These are phyloP conservation scores for Lates japonicus DNA, from an alignment of 2,797 vertebrate species.

Conservation along the genomic window DNA sequence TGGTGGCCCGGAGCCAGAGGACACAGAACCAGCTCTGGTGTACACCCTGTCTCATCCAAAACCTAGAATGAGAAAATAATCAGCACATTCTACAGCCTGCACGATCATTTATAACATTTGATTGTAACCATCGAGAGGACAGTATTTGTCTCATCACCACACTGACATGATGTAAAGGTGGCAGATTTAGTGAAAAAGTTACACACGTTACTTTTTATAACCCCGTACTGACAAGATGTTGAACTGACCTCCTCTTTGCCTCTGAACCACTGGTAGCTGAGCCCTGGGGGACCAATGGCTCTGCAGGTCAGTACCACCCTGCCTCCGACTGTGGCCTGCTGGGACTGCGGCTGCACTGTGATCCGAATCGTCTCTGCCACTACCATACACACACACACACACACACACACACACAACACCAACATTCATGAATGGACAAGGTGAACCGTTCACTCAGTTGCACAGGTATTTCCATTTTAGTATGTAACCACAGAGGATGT, in stretches of 20 bases:
- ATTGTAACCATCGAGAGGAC: not conserved
- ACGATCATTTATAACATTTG: not conserved
- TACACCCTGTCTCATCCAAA: conserved; percentile 70
- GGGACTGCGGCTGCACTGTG: conserved; percentile 84
- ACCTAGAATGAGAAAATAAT: conserved; percentile 76
- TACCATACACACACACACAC: conserved; percentile 30
- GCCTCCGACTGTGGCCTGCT: conserved; percentile 72
- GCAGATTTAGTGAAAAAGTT: not conserved
- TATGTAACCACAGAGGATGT: not conserved
- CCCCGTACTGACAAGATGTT: not conserved
- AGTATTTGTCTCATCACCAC: not conserved
- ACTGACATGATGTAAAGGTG: not conserved
- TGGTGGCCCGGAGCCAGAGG: conserved; percentile 47
- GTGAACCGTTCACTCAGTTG: not conserved
- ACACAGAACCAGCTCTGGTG: conserved; percentile 83
- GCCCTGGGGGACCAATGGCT: conserved; percentile 78
- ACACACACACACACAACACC: conserved; percentile 4
- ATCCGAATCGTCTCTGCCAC: conserved; percentile 80
- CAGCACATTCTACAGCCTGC: not conserved
- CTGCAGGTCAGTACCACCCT: conserved; percentile 83
- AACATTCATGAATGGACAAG: not conserved
- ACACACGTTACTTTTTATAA: not conserved
- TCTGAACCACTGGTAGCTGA: conserved; percentile 92
- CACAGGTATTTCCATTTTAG: not conserved
- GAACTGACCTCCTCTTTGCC: conserved; percentile 86